A percentile compares a stretch with the other conserved stretches of the same genome.
Conservation (phyloP, 2,113 vertebrate genomes). For the Chrysemys picta region DNA sequence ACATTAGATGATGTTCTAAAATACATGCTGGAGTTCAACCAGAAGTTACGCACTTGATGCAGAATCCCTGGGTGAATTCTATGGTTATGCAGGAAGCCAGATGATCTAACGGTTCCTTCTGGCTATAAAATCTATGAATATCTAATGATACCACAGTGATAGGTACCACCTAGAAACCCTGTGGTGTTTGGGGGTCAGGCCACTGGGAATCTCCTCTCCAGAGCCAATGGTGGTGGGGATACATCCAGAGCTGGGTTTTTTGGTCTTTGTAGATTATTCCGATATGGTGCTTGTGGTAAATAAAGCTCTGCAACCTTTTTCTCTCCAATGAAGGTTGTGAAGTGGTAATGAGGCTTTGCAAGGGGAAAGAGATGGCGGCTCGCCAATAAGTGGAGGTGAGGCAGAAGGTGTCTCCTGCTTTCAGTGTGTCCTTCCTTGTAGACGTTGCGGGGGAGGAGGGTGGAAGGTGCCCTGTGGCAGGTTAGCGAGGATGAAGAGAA, state of each 20-base stretch:
- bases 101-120: background rate
- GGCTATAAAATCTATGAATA: background rate
- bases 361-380: background rate
- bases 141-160: background rate
- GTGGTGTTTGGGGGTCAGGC: too few species aligned
- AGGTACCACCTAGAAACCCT: too few species aligned
- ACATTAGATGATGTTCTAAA: background rate
- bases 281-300: background rate
- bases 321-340: background rate
- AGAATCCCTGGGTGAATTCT: background rate
- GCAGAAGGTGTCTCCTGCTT: rapidly evolving
- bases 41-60: background rate
- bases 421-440: background rate
- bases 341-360: background rate
- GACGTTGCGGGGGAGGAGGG: background rate
- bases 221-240: too few species aligned
- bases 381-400: background rate
- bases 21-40: background rate
- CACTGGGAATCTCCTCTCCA: too few species aligned
- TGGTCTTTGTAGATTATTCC: too few species aligned
- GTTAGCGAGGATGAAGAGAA: rapidly evolving
- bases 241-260: too few species aligned
- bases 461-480: background rate
- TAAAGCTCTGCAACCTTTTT: background rate
- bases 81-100: background rate